Conservation (phyloP, 2,888 invertebrate genomes). For the Anarsia innoxiella region DNA sequence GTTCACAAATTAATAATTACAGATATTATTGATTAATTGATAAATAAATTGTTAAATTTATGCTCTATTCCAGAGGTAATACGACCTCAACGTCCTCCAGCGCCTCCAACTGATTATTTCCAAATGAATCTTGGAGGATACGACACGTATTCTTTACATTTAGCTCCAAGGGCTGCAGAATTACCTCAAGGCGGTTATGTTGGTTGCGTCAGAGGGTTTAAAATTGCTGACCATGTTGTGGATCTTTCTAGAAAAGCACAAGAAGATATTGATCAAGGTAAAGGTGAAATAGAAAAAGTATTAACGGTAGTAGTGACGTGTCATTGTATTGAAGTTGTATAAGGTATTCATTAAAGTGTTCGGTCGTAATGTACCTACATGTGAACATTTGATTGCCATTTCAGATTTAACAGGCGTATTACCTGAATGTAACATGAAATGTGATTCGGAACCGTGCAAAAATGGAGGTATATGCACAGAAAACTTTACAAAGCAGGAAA, state of each 20-base stretch:
- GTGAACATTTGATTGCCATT: no score
- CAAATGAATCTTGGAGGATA: constrained; percentile 92
- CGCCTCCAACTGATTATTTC: constrained; percentile 92
- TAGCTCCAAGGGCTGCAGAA: constrained; percentile 47
- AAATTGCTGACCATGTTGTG: constrained; percentile 87
- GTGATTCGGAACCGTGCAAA: constrained; percentile 90
- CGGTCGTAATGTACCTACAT: no score
- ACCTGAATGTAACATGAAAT: constrained; percentile 91
- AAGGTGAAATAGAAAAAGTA: no score
- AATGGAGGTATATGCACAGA: constrained; percentile 92
- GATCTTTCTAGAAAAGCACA: constrained; percentile 83
- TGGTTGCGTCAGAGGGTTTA: constrained; percentile 90
- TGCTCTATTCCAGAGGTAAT: constrained; percentile 86
- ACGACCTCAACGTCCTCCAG: constrained; percentile 90
- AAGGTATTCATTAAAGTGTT: no score
- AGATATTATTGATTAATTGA: no score
- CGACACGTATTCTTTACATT: constrained; percentile 82
- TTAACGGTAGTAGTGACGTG: no score
- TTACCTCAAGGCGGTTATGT: constrained; percentile 82
- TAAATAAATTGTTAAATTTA: no score
- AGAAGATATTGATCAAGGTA: constrained; percentile 81
- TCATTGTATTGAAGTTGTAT: no score
- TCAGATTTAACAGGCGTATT: constrained; percentile 80
- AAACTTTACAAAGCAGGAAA: constrained; percentile 89
- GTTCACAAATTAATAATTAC: no score